Percentiles rank a stretch among this genome's conserved stretches.
phyloP scores from a whole-genome alignment of 2,113 vertebrate species.

The Neopipo cinnamomea region DNA sequence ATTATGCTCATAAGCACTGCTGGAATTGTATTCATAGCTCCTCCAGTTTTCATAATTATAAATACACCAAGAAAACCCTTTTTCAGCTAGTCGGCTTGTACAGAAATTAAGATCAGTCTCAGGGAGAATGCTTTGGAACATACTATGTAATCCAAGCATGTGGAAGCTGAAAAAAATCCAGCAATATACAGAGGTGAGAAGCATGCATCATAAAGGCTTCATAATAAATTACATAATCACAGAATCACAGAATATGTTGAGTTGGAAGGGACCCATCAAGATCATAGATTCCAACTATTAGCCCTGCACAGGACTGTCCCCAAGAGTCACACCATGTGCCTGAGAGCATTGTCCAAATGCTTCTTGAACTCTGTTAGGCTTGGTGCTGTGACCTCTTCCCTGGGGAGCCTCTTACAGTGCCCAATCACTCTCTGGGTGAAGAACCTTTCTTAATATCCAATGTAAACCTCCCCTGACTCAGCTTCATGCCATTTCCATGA shows the following conservation, averaged over 20 bases:
- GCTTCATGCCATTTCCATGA: background rate
- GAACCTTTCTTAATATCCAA: background rate
- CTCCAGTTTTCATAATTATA: background rate
- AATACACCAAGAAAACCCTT: background rate
- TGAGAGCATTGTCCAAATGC: background rate
- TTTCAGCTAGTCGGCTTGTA: background rate
- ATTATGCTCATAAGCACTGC: background rate
- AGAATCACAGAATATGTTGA: background rate
- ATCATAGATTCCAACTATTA: background rate
- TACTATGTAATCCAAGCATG: background rate
- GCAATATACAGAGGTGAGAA: background rate
- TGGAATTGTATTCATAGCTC: background rate
- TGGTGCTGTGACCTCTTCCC: background rate
- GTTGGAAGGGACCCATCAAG: background rate
- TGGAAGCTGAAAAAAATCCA: background rate
- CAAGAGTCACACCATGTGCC: background rate
- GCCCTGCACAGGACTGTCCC: background rate
- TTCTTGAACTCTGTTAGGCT: background rate
- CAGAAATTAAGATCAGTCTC: background rate
- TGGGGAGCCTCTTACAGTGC: background rate
- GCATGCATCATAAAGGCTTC: background rate
- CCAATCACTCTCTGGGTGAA: background rate
- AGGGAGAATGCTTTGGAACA: background rate
- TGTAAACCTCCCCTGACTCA: background rate
- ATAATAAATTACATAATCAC: background rate